Evolutionary conservation across 2,797 vertebrate genomes (phyloP), one percentile per base, ranked within the genome.

Genomic region (Mionectes olivaceus): DNA sequence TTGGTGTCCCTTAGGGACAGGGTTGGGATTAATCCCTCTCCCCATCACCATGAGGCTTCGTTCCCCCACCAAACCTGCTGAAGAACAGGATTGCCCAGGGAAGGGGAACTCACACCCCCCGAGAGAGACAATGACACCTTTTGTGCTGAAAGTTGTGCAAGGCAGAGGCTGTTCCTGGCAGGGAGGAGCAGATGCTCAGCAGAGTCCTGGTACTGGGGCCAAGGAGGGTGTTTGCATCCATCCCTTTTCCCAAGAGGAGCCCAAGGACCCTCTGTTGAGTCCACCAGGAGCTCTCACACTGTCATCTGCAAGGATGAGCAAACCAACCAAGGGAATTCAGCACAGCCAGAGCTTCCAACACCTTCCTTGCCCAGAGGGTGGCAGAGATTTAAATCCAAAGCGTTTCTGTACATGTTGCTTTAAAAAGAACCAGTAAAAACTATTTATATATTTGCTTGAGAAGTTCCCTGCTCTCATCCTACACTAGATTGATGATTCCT

Each of bases 381-480:
- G 60, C n/a, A 28, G 63, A 23, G 24, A 28, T 43, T 73, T 41
- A 61, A 65, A 49, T 37, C 53, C 33, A 19, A 47, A 41, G 47
- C 10, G 19, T 71, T 87, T 63, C 0, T 1, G 24, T 47, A 30
- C 3, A 17, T 19, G 41, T 24, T 64, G 24, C 56, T 87, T 82
- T 61, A 37, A 93, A 80, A 89, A 63, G 79, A 87, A 70, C 65
- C 56, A 87, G 57, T 64, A 77, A 79, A 93, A 89, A 4, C 86
- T 85, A 83, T 94, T 96, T 90, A 59, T 85, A 25, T 43, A 61
- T 83, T 87, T 87, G 57, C 71, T 87, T 8, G 6, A 93, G 67
- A 57, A 75, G 73, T 56, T 60, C 68, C 65, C 55, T 35, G 57
- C 82, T 93, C 87, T 89, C 92, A 33, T 33, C 60, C 7, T 78